A percentile compares a stretch with the other conserved stretches of the same genome.
Conservation (phyloP, 2,113 vertebrate species). For the Dicerorhinus sumatrensis region DNA sequence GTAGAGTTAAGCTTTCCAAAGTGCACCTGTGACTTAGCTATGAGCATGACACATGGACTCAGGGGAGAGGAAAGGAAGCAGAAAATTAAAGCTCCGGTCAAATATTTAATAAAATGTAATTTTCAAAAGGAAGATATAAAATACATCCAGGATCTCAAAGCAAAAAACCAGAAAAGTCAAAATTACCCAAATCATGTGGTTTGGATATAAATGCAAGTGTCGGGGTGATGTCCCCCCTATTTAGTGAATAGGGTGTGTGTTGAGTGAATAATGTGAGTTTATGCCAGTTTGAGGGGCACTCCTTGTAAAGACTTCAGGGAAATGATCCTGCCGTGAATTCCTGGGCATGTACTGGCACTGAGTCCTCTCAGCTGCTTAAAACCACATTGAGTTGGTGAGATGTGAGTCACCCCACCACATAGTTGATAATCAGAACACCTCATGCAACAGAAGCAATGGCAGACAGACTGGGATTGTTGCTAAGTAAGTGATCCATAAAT, state of each 20-base stretch:
- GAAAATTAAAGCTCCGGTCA: neutral
- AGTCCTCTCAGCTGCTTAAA: neutral
- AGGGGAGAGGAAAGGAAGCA: neutral
- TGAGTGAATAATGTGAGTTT: neutral
- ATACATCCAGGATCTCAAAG: neutral
- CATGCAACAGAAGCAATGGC: neutral
- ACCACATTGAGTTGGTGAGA: neutral
- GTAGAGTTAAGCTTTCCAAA: neutral
- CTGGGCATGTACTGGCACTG: neutral
- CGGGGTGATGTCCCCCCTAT: neutral
- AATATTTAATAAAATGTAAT: neutral
- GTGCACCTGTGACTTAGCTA: conserved; percentile 12
- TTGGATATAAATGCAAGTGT: neutral
- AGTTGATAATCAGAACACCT: neutral
- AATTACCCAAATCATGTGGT: neutral
- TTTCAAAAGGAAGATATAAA: conserved; percentile 32
- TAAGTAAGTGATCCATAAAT: neutral
- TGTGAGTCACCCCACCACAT: neutral
- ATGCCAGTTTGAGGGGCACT: neutral
- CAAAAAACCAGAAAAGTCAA: neutral
- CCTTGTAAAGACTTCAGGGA: neutral
- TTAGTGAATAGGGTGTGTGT: neutral
- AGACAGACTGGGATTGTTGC: neutral
- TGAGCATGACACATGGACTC: neutral
- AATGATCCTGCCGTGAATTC: neutral